Evolutionary conservation across 2,888 invertebrate species (phyloP), one percentile per base, ranked within the genome.

Genomic region (Xylocampa areola): DNA sequence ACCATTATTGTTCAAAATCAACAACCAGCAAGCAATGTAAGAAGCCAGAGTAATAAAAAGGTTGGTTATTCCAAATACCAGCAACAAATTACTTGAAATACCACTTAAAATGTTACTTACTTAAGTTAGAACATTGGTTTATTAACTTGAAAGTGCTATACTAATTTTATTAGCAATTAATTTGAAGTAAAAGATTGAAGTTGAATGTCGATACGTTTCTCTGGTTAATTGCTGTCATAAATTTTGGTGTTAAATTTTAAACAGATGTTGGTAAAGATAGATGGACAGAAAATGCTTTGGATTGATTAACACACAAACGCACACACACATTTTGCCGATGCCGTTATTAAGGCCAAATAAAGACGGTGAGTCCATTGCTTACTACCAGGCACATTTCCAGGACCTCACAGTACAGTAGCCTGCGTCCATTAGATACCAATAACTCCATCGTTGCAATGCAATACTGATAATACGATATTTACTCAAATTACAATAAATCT

Each of bases 81-180:
- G 11, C 23, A 29, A 17, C 37, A 48, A 48, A 52, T 44, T 50
- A 41, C 45, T 23, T 13, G 1, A 41, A 47, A 39, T 19, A 33
- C 21, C 36, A 41, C 39, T 33, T 48, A 51, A 44, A 41, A 36
- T 52, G 48, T 58, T 54, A 62, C 59, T 64, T 63, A 55, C 52
- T 57, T 41, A 44, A 49, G 29, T 44, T 30, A 7, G 30, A 47
- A 43, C 37, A 40, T 58, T 40, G 25, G 43, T 47, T 40, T 61
- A 51, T 47, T 45, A 61, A 19, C 32, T 14, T 8, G 11, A 44
- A 8, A 23, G 37, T 37, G 21, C 41, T 29, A 29, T 53, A 17
- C 16, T 53, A 41, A 62, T 53, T 63, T 63, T 63, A 58, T 50
- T 49, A 44, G 48, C 53, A 58, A 53, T 63, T 58, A 58, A 58